These are phyloP conservation scores for Anneissia japonica DNA, from an alignment of 35 echinoderm and acorn worm genomes.

Conservation along the genomic window DNA sequence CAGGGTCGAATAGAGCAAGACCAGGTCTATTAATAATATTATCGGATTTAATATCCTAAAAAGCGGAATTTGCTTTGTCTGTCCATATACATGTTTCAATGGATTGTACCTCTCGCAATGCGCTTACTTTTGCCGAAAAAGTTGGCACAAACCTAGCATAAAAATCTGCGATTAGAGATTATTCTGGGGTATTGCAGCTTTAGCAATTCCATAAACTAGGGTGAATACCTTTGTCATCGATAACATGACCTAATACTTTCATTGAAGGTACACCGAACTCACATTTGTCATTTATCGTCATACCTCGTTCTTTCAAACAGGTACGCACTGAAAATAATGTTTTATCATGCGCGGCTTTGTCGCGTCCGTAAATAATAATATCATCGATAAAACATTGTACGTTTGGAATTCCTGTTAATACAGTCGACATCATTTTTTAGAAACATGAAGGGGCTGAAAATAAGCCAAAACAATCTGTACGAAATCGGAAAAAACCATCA, in stretches of 20 bases:
- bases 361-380: background rate
- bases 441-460: slow-evolving; percentile 10
- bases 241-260: slow-evolving; percentile 34
- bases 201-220: background rate
- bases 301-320: background rate
- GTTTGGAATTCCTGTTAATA: background rate
- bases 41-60: slow-evolving; percentile 10
- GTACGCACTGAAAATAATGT: background rate
- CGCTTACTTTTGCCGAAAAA: slow-evolving; percentile 17
- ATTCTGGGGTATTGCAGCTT: slow-evolving; percentile 1
- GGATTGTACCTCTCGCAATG: slow-evolving; percentile 20
- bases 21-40: slow-evolving; percentile 4
- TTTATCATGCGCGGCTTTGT: background rate
- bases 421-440: slow-evolving; percentile 9
- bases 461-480: background rate
- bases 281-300: slow-evolving; percentile 48
- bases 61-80: background rate
- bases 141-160: slow-evolving; percentile 43
- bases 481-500: slow-evolving; percentile 10
- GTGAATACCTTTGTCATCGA: background rate
- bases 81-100: background rate
- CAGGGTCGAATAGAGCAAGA: slow-evolving; percentile 24
- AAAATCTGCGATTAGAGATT: slow-evolving; percentile 23
- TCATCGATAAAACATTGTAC: slow-evolving; percentile 21
- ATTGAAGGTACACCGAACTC: slow-evolving; percentile 26